Percentiles rank a stretch among this genome's conserved stretches.
Conservation (phyloP, 2,888 invertebrate genomes). For the Parnassius orleans region DNA sequence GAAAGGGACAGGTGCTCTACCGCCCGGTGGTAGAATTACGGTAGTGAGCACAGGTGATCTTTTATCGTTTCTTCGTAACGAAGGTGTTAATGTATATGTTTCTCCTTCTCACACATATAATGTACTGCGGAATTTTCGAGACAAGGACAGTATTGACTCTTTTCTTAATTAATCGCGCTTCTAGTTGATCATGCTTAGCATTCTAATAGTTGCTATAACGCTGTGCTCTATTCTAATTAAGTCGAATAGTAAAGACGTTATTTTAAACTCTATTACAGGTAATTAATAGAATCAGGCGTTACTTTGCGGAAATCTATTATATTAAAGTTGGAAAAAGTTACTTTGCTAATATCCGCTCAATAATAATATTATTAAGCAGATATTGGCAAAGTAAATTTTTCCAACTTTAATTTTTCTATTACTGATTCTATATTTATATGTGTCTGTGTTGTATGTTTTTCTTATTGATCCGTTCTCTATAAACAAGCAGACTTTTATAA, state of each 20-base stretch:
- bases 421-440: constrained; percentile 33
- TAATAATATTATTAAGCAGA: too few species aligned
- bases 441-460: constrained; percentile 24
- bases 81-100: constrained; percentile 66
- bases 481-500: constrained; percentile 37
- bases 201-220: constrained; percentile 61
- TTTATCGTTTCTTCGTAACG: constrained; percentile 68
- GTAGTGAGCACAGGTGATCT: constrained; percentile 82
- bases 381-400: too few species aligned
- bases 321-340: too few species aligned
- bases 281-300: too few species aligned
- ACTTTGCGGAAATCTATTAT: too few species aligned
- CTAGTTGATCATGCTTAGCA: constrained; percentile 69
- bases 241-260: constrained; percentile 50
- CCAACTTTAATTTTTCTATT: too few species aligned
- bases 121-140: constrained; percentile 41
- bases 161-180: constrained; percentile 62
- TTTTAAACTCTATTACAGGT: constrained; percentile 49
- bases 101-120: constrained; percentile 54
- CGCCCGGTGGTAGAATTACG: constrained; percentile 75
- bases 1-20: constrained; percentile 81
- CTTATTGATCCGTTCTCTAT: constrained; percentile 44
- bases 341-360: too few species aligned
- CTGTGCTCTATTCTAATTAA: constrained; percentile 60
- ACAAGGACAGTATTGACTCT: constrained; percentile 49